Evolutionary conservation across 2,797 vertebrate species (phyloP), one percentile per base, ranked within the genome.

Genomic region (Alectoris magna): DNA sequence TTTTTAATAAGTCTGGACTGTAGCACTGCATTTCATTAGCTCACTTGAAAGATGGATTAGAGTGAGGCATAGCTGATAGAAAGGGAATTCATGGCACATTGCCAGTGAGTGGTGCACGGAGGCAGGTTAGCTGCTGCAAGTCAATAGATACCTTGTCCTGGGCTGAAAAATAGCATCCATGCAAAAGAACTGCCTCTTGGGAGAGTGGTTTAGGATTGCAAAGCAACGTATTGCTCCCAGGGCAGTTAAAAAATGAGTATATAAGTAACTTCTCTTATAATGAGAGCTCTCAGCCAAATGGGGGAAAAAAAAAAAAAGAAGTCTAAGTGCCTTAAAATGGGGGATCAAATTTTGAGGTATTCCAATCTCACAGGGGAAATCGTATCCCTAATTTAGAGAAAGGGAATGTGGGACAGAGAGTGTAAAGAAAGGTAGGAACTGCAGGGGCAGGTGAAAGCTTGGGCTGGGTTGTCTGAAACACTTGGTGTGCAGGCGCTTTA

Each of bases 11-110:
- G 16, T 34, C 39, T 21, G 19, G 78, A 75, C 36, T 48, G 67
- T 31, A 87, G 63, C 36, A 76, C 43, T 85, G 48, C 74, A 80
- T 90, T 94, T 90, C 55, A 92, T 94, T 92, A 93, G 29, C 51
- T 29, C 48, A 59, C 44, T 93, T 91, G 55, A 93, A 96, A 96
- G 88, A 89, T 89, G 95, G 95, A 91, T 96, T 84, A 84, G 69
- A 90, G 49, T 24, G 26, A 83, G 31, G 24, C 26, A 16, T 75
- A 84, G 64, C 29, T 90, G 49, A 43, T 86, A 53, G 8, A 77
- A 91, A 90, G 41, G 18, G 64, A 87, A 86, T 81, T 87, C 53
- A 80, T 41, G 75, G 59, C 72, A 69, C 31, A 6, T 18, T 38
- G 31, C 75, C 58, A 74, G 69, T 1, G 11, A 85, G 51, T 1